These are phyloP conservation scores for Pycnomerus fuliginosus DNA, from an alignment of 2,888 invertebrate genomes.

Conservation along the genomic window DNA sequence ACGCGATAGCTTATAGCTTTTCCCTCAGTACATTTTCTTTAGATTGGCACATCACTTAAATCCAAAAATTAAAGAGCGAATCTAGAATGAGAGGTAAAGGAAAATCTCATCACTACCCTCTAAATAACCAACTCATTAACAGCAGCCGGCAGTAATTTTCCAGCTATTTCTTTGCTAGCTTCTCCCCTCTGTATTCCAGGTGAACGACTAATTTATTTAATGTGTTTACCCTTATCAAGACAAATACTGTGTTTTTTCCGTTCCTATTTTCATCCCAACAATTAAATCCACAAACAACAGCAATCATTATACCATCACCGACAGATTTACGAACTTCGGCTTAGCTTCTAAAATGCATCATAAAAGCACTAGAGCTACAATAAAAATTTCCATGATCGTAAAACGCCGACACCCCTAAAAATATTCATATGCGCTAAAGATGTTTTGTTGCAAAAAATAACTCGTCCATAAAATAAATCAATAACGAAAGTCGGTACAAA, in stretches of 20 bases:
- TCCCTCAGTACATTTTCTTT: too few relatives aligned
- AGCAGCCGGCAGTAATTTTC: slow-evolving; percentile 7
- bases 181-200: not conserved
- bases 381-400: slow-evolving; percentile 22
- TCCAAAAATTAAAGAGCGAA: too few relatives aligned
- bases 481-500: too few relatives aligned
- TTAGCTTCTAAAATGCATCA: slow-evolving; percentile 11
- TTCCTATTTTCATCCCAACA: not conserved
- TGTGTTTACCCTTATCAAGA: slow-evolving; percentile 11
- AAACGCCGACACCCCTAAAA: slow-evolving; percentile 15
- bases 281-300: not conserved
- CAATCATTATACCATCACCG: not conserved
- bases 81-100: too few relatives aligned
- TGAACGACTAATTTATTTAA: slow-evolving; percentile 8
- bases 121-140: too few relatives aligned
- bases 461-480: slow-evolving; percentile 6
- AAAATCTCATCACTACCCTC: too few relatives aligned
- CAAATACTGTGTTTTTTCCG: slow-evolving; percentile 1
- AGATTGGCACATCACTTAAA: too few relatives aligned
- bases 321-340: slow-evolving; percentile 5
- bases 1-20: too few relatives aligned
- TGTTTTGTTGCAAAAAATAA: slow-evolving; percentile 19
- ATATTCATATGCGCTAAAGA: slow-evolving; percentile 21
- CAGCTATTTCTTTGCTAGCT: slow-evolving; percentile 4
- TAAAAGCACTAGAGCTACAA: slow-evolving; percentile 10